phyloP scores from a whole-genome alignment of 1,140 invertebrate genomes.

The Nomia melanderi region DNA sequence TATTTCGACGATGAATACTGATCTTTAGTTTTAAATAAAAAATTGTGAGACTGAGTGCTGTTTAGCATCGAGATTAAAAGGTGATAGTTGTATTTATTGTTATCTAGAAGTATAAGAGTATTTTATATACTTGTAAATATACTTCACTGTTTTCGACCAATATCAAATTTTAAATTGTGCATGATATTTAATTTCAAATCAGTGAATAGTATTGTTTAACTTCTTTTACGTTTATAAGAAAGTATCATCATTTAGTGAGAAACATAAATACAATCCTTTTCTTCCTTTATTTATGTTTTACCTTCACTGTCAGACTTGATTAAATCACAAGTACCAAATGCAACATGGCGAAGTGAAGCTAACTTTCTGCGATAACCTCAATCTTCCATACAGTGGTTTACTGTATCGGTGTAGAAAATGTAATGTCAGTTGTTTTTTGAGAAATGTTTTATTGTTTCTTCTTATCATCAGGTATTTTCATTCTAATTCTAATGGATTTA shows the following conservation, averaged over 20 bases:
- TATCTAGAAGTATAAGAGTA: not conserved
- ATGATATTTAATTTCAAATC: not conserved
- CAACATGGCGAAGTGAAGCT: conserved; percentile 52
- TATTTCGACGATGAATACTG: conserved; percentile 25
- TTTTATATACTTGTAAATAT: conserved; percentile 4
- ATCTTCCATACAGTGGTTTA: conserved; percentile 11
- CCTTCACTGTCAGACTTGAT: conserved; percentile 27
- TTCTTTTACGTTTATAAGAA: not conserved
- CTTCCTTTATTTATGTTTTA: conserved; percentile 34
- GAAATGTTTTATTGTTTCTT: conserved; percentile 17
- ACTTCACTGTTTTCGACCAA: not conserved
- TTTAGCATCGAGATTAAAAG: conserved; percentile 37
- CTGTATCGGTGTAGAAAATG: not conserved
- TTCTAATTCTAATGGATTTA: not conserved
- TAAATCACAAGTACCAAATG: conserved; percentile 39
- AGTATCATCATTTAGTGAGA: not conserved
- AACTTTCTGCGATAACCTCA: conserved; percentile 51
- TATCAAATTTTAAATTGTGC: not conserved
- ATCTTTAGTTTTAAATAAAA: conserved; percentile 39
- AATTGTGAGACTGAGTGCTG: conserved; percentile 31
- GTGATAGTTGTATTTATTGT: conserved; percentile 19
- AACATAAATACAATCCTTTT: not conserved
- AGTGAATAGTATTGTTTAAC: not conserved
- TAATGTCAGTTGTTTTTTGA: conserved; percentile 27
- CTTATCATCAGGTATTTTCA: not conserved